Evolutionary conservation across 2,888 invertebrate genomes (phyloP).

Genomic region (Chalcis sispes): DNA sequence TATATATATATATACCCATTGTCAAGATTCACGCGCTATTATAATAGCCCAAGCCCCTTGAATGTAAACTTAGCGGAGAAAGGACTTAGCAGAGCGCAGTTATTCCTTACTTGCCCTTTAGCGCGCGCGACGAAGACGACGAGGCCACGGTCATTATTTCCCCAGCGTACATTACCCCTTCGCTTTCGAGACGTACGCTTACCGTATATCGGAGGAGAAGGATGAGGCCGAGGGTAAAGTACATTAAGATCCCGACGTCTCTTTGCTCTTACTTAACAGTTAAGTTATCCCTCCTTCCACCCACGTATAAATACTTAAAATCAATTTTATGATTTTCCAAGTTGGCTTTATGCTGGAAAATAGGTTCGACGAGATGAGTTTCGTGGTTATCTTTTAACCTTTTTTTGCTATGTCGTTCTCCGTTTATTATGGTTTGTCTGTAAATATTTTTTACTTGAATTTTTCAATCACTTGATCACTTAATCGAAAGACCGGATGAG

Average conservation of each 20-base stretch:
- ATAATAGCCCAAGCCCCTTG: conserved; percentile 32
- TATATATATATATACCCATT: conserved; percentile 53
- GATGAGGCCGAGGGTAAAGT: conserved; percentile 27
- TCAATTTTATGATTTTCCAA: conserved; percentile 53
- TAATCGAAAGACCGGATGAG: too few relatives aligned
- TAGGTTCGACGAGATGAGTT: conserved; percentile 6
- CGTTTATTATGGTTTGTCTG: too few relatives aligned
- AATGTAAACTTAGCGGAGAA: conserved; percentile 54
- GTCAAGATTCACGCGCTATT: conserved; percentile 33
- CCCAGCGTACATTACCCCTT: conserved; percentile 14
- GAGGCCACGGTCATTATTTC: conserved; percentile 48
- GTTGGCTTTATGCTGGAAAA: conserved; percentile 11
- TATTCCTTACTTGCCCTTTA: conserved; percentile 53
- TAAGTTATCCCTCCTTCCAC: conserved; percentile 30
- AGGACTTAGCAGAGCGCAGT: too few relatives aligned
- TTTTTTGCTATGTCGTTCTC: background rate
- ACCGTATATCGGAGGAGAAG: too few relatives aligned
- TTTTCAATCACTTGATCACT: too few relatives aligned
- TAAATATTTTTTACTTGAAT: too few relatives aligned
- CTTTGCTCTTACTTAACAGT: conserved; percentile 54
- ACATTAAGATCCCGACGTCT: conserved; percentile 52
- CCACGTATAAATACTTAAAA: conserved; percentile 46
- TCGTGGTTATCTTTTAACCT: conserved; percentile 16
- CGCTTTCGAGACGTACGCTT: background rate
- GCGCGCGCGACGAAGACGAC: conserved; percentile 40